Percentiles rank a stretch among this genome's conserved stretches.
These are phyloP conservation scores for Mactra quadrangularis DNA, from an alignment of 1,140 invertebrate species.

Conservation along the genomic window DNA sequence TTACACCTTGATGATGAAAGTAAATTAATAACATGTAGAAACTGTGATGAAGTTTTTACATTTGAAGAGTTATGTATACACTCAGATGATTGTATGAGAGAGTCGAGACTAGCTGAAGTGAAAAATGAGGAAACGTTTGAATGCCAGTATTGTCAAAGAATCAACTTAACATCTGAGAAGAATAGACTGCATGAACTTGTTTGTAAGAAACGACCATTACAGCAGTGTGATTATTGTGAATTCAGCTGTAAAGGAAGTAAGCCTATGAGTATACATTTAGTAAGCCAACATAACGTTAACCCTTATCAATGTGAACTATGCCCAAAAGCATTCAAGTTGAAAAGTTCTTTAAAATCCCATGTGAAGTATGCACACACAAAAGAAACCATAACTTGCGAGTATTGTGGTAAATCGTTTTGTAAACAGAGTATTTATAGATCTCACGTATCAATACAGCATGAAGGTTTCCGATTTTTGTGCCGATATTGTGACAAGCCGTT, in stretches of 20 bases:
- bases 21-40: no score
- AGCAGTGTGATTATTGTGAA: slow-evolving; percentile 34
- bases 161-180: slow-evolving; percentile 2
- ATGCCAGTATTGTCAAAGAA: slow-evolving; percentile 13
- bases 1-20: no score
- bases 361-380: slow-evolving; percentile 8
- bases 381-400: slow-evolving; percentile 34
- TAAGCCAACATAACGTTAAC: slow-evolving; percentile 18
- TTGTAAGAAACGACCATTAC: neutral
- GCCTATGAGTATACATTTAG: slow-evolving; percentile 44
- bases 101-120: no score
- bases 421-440: slow-evolving; percentile 36
- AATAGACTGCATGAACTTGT: slow-evolving; percentile 17
- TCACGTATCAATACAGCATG: slow-evolving; percentile 45
- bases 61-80: no score
- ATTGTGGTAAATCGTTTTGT: slow-evolving; percentile 35
- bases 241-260: slow-evolving; percentile 29
- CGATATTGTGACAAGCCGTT: slow-evolving; percentile 45
- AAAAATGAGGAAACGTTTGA: neutral
- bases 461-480: slow-evolving; percentile 33
- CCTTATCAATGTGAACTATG: slow-evolving; percentile 30
- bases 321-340: neutral
- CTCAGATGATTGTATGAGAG: no score
- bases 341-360: slow-evolving; percentile 25
- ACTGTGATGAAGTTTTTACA: no score